Evolutionary conservation across 2,888 invertebrate genomes (phyloP).

Genomic region (Papilio elwesi): DNA sequence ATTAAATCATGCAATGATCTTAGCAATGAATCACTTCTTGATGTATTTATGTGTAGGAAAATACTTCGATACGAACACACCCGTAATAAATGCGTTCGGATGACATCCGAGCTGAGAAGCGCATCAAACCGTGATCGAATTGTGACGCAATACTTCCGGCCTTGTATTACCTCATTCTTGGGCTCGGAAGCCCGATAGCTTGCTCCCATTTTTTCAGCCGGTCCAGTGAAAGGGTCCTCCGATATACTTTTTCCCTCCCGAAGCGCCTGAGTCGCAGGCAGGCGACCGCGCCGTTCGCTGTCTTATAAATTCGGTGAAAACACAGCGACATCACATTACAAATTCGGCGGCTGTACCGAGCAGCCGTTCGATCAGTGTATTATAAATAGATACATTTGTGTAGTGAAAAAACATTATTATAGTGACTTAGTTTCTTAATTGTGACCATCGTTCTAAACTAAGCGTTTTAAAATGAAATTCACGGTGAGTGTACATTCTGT

Average conservation of each 20-base stretch:
- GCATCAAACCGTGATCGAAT: constrained; percentile 68
- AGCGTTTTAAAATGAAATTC: constrained; percentile 79
- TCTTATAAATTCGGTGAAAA: constrained; percentile 84
- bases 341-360: constrained; percentile 80
- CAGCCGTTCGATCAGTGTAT: constrained; percentile 69
- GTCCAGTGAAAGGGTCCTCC: constrained; percentile 81
- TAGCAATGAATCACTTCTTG: too few species aligned
- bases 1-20: not conserved
- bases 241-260: constrained; percentile 80
- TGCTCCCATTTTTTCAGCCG: constrained; percentile 81
- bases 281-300: constrained; percentile 67
- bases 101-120: constrained; percentile 59
- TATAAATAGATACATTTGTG: constrained; percentile 57
- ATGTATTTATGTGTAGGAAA: not conserved
- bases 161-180: constrained; percentile 76
- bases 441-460: constrained; percentile 67
- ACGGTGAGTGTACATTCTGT: constrained; percentile 78
- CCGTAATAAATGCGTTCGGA: constrained; percentile 44
- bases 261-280: constrained; percentile 55
- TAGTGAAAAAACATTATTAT: constrained; percentile 62
- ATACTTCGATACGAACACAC: not conserved
- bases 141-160: constrained; percentile 76
- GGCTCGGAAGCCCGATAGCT: constrained; percentile 74
- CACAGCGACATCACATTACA: constrained; percentile 78
- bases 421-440: constrained; percentile 78